Evolutionary conservation across 2,797 vertebrate species (phyloP).

Genomic region (Fringilla coelebs): DNA sequence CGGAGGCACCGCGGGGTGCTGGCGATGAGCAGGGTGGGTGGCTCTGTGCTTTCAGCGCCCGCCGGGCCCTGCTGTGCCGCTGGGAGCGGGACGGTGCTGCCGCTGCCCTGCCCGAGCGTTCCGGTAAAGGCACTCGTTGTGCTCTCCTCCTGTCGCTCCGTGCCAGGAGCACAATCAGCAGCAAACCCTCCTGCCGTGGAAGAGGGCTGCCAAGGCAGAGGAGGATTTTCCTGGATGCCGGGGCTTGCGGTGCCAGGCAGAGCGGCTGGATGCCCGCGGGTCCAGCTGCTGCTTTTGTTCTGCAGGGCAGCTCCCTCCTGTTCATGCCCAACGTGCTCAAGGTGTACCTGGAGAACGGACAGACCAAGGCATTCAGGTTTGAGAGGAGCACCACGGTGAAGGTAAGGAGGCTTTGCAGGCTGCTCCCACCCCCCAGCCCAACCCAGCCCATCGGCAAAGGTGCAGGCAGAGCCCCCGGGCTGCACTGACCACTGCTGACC

Average conservation of each 20-base stretch:
- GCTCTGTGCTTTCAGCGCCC: neutral
- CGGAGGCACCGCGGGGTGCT: neutral
- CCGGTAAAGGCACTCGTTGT: neutral
- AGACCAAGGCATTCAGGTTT: constrained; percentile 98
- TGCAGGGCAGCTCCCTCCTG: constrained; percentile 92
- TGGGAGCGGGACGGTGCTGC: neutral
- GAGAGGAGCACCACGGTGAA: constrained; percentile 92
- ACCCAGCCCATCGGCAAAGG: neutral
- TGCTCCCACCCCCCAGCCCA: neutral
- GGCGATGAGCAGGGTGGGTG: neutral
- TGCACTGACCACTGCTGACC: no score
- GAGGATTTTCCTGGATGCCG: neutral
- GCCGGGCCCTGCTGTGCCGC: neutral
- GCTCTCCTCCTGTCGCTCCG: neutral
- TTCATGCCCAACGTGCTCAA: constrained; percentile 97
- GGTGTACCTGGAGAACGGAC: constrained; percentile 96
- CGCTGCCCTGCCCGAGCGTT: neutral
- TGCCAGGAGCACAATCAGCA: neutral
- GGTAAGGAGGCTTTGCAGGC: constrained; percentile 54
- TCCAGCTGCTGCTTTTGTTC: constrained; percentile 9
- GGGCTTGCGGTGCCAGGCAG: neutral
- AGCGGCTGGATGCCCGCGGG: neutral
- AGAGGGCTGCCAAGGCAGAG: neutral
- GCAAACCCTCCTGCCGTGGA: neutral
- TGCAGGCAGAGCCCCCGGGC: neutral